These are phyloP conservation scores for Cantharis rustica DNA, from an alignment of 2,888 invertebrate genomes.

Conservation along the genomic window DNA sequence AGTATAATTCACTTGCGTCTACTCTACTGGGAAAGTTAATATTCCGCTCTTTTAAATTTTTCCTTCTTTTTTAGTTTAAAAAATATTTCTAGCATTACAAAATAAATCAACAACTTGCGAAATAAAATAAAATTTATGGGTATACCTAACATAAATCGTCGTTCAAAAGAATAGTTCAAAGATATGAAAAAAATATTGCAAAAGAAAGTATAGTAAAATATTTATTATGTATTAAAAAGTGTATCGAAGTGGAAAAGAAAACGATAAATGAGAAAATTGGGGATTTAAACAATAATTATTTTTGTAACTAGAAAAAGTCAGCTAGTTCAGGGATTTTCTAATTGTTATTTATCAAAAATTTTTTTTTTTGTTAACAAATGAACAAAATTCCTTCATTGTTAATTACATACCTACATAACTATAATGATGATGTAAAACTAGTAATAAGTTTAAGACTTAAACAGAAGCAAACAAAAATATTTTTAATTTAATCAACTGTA, in stretches of 20 bases:
- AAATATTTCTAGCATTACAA: background rate
- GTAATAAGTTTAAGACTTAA: too few species aligned
- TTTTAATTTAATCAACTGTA: too few species aligned
- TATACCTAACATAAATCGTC: background rate
- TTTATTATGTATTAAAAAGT: background rate
- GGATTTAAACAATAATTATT: too few species aligned
- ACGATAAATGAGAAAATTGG: too few species aligned
- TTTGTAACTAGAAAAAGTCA: background rate
- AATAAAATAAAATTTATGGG: background rate
- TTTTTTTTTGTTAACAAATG: too few species aligned
- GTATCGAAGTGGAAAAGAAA: background rate
- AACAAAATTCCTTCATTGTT: too few species aligned
- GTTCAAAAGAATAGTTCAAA: background rate
- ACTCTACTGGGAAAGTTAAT: background rate
- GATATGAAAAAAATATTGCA: background rate
- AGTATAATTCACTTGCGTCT: background rate
- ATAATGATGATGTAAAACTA: too few species aligned
- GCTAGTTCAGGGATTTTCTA: background rate
- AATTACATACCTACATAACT: too few species aligned
- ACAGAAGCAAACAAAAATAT: too few species aligned
- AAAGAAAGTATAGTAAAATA: background rate
- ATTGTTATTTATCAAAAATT: too few species aligned
- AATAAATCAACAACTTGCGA: background rate
- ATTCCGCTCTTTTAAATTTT: background rate
- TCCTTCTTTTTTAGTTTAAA: background rate